Conservation (phyloP, 2,888 invertebrate species). For the Ecdyonurus torrentis region DNA sequence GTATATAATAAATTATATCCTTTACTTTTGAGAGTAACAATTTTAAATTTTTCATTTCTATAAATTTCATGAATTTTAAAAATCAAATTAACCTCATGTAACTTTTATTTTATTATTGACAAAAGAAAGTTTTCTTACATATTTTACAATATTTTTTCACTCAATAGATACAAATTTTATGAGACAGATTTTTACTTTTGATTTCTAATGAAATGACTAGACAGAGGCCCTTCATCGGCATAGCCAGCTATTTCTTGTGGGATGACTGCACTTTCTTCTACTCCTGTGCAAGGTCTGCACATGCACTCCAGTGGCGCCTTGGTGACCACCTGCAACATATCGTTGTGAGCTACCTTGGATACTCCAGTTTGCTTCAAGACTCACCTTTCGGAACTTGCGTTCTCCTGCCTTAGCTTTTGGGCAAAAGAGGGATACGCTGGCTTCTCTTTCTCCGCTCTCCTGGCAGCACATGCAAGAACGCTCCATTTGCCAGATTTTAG, state of each 20-base stretch:
- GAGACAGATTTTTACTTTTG: not conserved
- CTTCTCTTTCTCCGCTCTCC: conserved; percentile 83
- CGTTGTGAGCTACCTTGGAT: not conserved
- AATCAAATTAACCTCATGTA: too few species aligned
- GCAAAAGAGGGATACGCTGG: conserved; percentile 72
- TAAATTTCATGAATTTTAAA: too few species aligned
- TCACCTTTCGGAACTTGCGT: conserved; percentile 66
- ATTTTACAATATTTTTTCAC: too few species aligned
- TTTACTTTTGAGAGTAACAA: too few species aligned
- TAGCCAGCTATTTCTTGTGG: conserved; percentile 83
- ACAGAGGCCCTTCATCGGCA: conserved; percentile 62
- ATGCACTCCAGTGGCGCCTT: conserved; percentile 86
- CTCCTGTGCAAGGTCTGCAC: conserved; percentile 81
- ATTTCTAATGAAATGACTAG: conserved; percentile 44
- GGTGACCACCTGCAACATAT: conserved; percentile 53
- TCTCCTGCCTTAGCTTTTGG: conserved; percentile 78
- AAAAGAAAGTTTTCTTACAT: too few species aligned
- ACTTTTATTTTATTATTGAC: too few species aligned
- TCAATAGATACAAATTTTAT: too few species aligned
- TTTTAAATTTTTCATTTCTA: too few species aligned
- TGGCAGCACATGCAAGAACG: conserved; percentile 91
- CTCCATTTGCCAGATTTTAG: conserved; percentile 94
- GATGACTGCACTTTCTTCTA: conserved; percentile 73
- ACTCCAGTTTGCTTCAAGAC: not conserved
- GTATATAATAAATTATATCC: too few species aligned